Evolutionary conservation across 2,113 vertebrate species (phyloP), one percentile per base, ranked within the genome.

Genomic region (Hippocampus comes): DNA sequence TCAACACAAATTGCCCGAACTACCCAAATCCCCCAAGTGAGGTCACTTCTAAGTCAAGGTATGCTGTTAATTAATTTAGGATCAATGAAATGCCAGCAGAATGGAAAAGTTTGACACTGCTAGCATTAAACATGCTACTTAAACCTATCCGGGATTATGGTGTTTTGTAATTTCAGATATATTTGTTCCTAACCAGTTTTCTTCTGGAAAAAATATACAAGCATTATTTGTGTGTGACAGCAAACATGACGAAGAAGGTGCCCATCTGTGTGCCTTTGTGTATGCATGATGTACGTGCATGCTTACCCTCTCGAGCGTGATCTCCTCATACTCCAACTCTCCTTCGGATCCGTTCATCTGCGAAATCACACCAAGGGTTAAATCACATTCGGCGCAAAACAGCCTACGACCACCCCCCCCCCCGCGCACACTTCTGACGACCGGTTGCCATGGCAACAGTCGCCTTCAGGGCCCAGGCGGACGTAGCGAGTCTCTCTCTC

Each of bases 281-380:
- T 51, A 18, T 20, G 43, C 15, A 6, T n/a, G 20, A 10, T 30
- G 12, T 38, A 43, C 63, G 7, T 59, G n/a, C 69, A n/a, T 38
- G 27, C 89, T 93, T 82, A 96, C 95, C 91, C 95, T 92, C 87
- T 96, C 95, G 81, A 96, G 76, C 0, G 95, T 96, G 85, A 96
- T 95, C 82, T 96, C 95, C 27, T 96, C 95, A 48, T 96, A 96
- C 80, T 96, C 95, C 90, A 96, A 91, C 49, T 96, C 94, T 81
- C 94, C 95, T 72, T 95, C 95, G 1, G 94, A 94, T 65, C 95
- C 95, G 74, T 95, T 96, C 91, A 96, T 94, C 95, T 96, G 82
- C 23, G 67, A 76, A 75, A 61, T 74, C 67, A 27, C 25, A 64
- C 3, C 15, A 17, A 66, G 17, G 34, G 75, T 78, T 77, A 74